Base-by-base conservation (phyloP, 2,888 invertebrate genomes). In the Hymenopus coronatus region DNA sequence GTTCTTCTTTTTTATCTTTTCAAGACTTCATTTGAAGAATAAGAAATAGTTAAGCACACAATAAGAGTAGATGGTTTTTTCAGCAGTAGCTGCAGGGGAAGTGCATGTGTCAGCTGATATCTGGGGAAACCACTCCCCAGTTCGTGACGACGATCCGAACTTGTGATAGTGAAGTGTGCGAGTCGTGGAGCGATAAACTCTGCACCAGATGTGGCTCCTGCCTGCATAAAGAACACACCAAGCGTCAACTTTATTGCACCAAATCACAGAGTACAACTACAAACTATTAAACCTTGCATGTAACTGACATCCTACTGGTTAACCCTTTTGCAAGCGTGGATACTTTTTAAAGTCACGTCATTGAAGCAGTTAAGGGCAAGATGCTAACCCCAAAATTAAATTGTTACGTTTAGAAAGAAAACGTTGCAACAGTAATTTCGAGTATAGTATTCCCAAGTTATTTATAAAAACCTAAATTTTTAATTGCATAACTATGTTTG, bases 31-130 rank as follows among this genome's bases (percentile, higher is more conserved):
- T 70, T 70, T 70, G 54, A 70, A 25, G 54, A 70, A 70, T 70
- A 83, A 70, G 87, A 87, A 87, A 87, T 82, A 87, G 82, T 87
- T 33, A 40, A 87, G 87, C 82, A 87, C 82, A 87, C 87, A 87
- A 87, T 82, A 87, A 82, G 33, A 70, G 25, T 70, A 70, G 54
- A 70, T 25, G 20, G 54, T 84, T 85, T 86, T 81, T 86, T 70
- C 54, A 85, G 27, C 70, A 40, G 40, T 25, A 70, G 20, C 54
- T 20, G 54, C 54, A 70, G 70, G 86, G 28, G 87, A 87, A 87
- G 82, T 82, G 87, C 82, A 87, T 87, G 82, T 87, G 87, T 82
- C 87, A 87, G 82, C 87, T 87, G 87, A 87, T 87, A 87, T 81
- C 82, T 30, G 20, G 54, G 87, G 28, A 87, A 30, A n/a, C 87